Evolutionary conservation across 1,140 invertebrate genomes (phyloP), one percentile per base, ranked within the genome.

Genomic region (Lithobius niger): DNA sequence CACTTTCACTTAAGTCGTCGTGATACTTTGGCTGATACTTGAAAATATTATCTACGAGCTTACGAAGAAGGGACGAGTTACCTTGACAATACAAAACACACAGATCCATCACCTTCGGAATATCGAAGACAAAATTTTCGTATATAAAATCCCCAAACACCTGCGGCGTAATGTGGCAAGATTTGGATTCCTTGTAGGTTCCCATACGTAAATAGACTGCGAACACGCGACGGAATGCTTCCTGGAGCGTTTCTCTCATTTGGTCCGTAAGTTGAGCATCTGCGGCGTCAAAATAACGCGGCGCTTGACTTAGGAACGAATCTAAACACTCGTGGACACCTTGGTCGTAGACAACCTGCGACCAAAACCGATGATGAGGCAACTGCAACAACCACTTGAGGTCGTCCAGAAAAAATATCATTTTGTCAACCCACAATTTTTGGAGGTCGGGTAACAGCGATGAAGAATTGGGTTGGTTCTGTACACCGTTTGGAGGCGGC

Each of bases 41-140:
- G 60, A 88, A 82, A 18, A 88, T 74, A 47, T 76, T 78, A 0
- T 74, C 70, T 28, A 89, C 63, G 54, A 90, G 77, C 63, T 78
- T 76, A 0, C 69, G 61, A 6, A 88, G 68, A 45, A 83, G 67
- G 28, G 72, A 65, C 2, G 64, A 59, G 65, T 88, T 88, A 43
- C 78, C 76, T 56, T 76, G 71, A 2, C 83, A 84, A 65, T 85
- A 87, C 2, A 84, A 68, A 49, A 82, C 76, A 66, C 83, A 82
- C 1, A 89, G 63, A 65, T 90, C 86, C 65, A 86, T 79, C 57
- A 90, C 70, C 60, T 88, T 80, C 16, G 87, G 86, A 57, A 89
- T 74, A 19, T 88, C 86, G 64, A 89, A 82, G 57, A 90, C 72
- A 67, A 80, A 88, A 60, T 88, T 83, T 26, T 86, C 74, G 66